Conservation (phyloP, 2,113 vertebrate genomes). For the Chionomys nivalis region DNA sequence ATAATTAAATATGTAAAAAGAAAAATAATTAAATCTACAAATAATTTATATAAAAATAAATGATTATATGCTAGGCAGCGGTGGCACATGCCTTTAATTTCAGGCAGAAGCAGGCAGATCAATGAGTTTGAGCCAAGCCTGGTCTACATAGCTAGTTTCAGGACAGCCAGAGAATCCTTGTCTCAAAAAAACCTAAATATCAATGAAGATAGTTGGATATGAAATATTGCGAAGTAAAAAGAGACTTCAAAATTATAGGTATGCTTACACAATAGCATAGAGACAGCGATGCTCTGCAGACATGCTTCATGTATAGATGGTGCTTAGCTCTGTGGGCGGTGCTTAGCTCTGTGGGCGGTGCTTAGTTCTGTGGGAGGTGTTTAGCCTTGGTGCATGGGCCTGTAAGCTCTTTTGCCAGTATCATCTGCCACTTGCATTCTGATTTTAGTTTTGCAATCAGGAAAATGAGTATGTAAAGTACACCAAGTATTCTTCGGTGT, state of each 20-base stretch:
- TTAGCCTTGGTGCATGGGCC: neutral
- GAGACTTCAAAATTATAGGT: neutral
- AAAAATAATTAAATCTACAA: neutral
- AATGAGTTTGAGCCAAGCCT: neutral
- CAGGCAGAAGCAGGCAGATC: neutral
- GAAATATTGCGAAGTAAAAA: neutral
- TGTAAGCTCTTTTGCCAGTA: neutral
- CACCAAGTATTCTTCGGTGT: neutral
- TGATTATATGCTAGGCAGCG: neutral
- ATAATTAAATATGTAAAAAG: neutral
- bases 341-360: neutral
- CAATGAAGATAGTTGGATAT: neutral
- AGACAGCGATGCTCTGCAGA: neutral
- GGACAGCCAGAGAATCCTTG: neutral
- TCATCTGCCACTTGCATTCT: neutral
- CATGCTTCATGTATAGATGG: neutral
- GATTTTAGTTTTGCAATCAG: slow-evolving; percentile 28
- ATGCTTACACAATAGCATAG: neutral
- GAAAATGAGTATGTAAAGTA: neutral
- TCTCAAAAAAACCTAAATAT: neutral
- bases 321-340: too few species aligned
- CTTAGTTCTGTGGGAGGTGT: neutral
- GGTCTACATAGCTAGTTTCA: neutral
- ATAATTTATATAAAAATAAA: neutral
- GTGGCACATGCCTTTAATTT: neutral